A percentile compares a stretch with the other conserved stretches of the same genome.
Evolutionary conservation across 2,113 vertebrate genomes (phyloP).

Genomic region (Elephas maximus): DNA sequence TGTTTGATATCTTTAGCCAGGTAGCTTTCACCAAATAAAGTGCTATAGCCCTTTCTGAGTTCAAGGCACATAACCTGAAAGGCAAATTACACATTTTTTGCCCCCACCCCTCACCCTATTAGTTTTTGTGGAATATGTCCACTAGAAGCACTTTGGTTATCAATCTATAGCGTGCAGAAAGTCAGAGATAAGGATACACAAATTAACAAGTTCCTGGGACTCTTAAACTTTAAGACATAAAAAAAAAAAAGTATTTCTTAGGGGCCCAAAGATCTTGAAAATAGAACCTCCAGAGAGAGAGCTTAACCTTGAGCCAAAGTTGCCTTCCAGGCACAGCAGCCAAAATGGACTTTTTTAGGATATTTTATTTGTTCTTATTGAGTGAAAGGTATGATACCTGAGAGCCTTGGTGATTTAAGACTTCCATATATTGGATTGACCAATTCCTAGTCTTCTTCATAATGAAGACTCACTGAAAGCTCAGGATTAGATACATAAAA

Average conservation of each 20-base stretch:
- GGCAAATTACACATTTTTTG: neutral
- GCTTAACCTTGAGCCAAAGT: neutral
- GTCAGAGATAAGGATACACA: neutral
- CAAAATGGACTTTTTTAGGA: neutral
- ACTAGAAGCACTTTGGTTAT: neutral
- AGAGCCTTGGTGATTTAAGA: constrained; percentile 9
- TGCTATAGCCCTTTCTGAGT: neutral
- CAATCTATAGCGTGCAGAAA: neutral
- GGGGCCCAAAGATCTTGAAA: neutral
- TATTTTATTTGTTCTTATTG: neutral
- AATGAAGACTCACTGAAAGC: constrained; percentile 9
- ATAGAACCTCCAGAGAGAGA: neutral
- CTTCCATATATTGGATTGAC: neutral
- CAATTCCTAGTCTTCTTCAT: neutral
- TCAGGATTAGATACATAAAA: constrained; percentile 4
- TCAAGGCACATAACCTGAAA: constrained; percentile 42
- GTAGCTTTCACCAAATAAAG: constrained; percentile 49
- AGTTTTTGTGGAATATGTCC: neutral
- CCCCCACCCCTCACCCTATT: neutral
- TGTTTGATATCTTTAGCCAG: neutral
- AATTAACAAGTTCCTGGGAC: neutral
- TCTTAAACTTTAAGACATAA: neutral
- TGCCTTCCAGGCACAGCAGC: neutral
- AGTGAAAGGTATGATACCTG: neutral
- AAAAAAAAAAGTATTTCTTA: neutral